phyloP scores from a whole-genome alignment of 2,113 vertebrate genomes.

The Tyrannus savana region DNA sequence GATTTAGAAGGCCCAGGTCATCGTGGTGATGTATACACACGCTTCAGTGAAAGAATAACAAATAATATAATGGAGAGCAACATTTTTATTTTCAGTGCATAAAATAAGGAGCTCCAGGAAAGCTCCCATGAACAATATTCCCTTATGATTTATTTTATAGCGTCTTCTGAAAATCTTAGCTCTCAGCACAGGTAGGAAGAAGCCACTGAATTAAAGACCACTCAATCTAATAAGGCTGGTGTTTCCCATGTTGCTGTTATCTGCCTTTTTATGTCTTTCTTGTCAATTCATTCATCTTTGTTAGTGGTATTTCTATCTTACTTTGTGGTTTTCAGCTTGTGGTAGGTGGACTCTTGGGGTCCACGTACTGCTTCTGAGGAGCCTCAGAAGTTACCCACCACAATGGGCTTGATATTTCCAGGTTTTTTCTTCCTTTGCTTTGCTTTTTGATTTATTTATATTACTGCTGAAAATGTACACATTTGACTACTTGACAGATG shows the following conservation, averaged over 20 bases:
- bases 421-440: neutral
- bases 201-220: neutral
- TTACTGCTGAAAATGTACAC: neutral
- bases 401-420: neutral
- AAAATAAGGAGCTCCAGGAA: neutral
- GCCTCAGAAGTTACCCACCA: neutral
- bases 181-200: neutral
- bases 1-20: neutral
- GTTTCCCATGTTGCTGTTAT: neutral
- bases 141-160: neutral
- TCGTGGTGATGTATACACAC: neutral
- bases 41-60: neutral
- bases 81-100: neutral
- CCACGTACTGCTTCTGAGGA: neutral
- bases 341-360: neutral
- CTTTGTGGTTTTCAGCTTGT: neutral
- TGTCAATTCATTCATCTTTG: neutral
- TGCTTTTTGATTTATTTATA: neutral
- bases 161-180: neutral
- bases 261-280: neutral
- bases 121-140: neutral
- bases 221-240: neutral
- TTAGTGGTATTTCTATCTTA: neutral
- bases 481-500: neutral
- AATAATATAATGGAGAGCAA: neutral